A percentile compares a stretch with the other conserved stretches of the same genome.
Evolutionary conservation across 2,797 vertebrate genomes (phyloP).

Genomic region (Octomys mimax): DNA sequence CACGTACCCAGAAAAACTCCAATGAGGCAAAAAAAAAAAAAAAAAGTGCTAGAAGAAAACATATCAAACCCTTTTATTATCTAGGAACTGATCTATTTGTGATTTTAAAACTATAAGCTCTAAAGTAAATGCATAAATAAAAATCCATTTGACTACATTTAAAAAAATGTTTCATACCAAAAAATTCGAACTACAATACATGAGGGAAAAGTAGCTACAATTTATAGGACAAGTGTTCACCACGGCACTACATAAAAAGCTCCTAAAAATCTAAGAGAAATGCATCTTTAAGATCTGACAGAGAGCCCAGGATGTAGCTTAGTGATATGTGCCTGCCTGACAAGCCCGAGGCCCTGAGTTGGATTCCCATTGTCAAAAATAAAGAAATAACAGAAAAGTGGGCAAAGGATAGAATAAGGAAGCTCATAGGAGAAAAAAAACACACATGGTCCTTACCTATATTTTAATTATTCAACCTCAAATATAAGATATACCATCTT

Average conservation of each 20-base stretch:
- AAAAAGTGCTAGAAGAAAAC: slow-evolving; percentile 47
- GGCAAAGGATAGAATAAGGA: neutral
- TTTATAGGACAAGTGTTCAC: neutral
- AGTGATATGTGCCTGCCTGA: too few relatives aligned
- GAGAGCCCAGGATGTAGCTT: neutral
- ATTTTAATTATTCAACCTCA: neutral
- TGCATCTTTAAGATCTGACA: neutral
- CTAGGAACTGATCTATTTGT: neutral
- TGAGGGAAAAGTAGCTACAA: neutral
- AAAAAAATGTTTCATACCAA: neutral
- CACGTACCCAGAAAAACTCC: neutral
- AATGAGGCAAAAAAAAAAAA: slow-evolving; percentile 67
- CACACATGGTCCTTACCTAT: neutral
- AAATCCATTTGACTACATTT: slow-evolving; percentile 7
- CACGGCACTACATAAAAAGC: neutral
- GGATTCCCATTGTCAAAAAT: too few relatives aligned
- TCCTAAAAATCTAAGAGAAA: neutral
- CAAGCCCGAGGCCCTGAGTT: too few relatives aligned
- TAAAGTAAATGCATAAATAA: neutral
- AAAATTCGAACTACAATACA: neutral
- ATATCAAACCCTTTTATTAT: slow-evolving; percentile 3
- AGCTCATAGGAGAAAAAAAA: neutral
- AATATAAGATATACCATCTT: neutral
- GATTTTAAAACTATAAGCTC: slow-evolving; percentile 9
- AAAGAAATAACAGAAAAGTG: neutral